Conservation (phyloP, 1,140 invertebrate genomes). For the Pararge aegeria region DNA sequence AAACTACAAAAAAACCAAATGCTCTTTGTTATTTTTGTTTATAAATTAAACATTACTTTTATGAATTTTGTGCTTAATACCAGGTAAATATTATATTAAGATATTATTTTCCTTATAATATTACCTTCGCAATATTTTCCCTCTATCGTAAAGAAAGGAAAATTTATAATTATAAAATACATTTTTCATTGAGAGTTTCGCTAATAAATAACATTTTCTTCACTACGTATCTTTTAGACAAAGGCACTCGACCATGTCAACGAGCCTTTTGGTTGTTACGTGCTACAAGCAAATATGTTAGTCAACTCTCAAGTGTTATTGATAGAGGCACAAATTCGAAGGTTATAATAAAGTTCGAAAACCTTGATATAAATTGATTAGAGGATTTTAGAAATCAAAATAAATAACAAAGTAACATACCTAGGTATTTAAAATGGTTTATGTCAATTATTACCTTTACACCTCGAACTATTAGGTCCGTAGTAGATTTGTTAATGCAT, state of each 20-base stretch:
- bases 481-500: too few species aligned
- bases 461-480: too few species aligned
- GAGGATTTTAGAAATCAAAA: too few species aligned
- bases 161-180: background rate
- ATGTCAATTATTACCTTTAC: too few species aligned
- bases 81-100: too few species aligned
- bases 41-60: too few species aligned
- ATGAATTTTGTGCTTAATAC: too few species aligned
- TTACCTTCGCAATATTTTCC: background rate
- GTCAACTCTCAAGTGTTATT: conserved; percentile 5
- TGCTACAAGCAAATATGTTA: background rate
- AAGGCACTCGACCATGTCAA: conserved; percentile 12
- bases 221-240: background rate
- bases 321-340: conserved; percentile 18
- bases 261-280: background rate
- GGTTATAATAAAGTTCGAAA: conserved; percentile 23
- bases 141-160: background rate
- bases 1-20: too few species aligned
- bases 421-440: too few species aligned
- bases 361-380: background rate
- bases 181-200: conserved; percentile 1
- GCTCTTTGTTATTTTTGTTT: too few species aligned
- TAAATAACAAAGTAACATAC: too few species aligned
- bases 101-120: background rate
- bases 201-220: conserved; percentile 5